Base-by-base conservation (phyloP, 2,113 vertebrate species). In the Protomyctophum bolini region DNA sequence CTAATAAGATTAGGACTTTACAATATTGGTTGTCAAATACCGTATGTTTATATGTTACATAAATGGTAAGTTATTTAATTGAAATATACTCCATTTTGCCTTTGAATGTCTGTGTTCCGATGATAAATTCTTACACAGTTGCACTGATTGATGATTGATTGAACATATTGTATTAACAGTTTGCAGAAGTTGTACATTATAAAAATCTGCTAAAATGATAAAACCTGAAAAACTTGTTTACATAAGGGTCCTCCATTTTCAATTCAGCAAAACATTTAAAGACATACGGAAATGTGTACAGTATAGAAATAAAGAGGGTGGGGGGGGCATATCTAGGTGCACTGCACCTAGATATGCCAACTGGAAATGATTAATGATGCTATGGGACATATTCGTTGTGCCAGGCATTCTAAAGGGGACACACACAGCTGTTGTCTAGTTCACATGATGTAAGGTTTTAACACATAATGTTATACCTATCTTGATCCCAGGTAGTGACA, bases 281-380 rank as follows among this genome's bases (percentile, higher is more conserved):
- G 21, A 21, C 21, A 21, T 21, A 21, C 21, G 21, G 2, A 21
- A 21, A 21, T 21, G 21, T 21, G 21, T 21, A 21, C 21, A 21
- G 21, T 21, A 21, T 21, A 21, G 21, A 21, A 21, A 21, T 21
- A 21, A 21, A 21, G 21, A 21, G 21, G 21, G 21, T 21, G 21
- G 21, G 21, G 21, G 21, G 21, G 21, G 21, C 21, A 21, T 21
- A 21, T 21, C 21, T 21, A 21, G 21, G 21, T 82, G 66, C 33
- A 41, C 66, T 77, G 58, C 50, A 77, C 82, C 81, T 58, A 82
- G 73, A 86, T 79, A 88, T 79, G 83, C 55, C 79, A 79, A 55
- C 72, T n/a, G 0, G 55, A 8, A 59, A 66, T 87, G 73, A 88
- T 84, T 72, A 74, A 88, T 87, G 81, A 74, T 76, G 66, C 65